These are phyloP conservation scores for Agonum fuliginosum DNA, from an alignment of 2,888 invertebrate genomes.

Conservation along the genomic window DNA sequence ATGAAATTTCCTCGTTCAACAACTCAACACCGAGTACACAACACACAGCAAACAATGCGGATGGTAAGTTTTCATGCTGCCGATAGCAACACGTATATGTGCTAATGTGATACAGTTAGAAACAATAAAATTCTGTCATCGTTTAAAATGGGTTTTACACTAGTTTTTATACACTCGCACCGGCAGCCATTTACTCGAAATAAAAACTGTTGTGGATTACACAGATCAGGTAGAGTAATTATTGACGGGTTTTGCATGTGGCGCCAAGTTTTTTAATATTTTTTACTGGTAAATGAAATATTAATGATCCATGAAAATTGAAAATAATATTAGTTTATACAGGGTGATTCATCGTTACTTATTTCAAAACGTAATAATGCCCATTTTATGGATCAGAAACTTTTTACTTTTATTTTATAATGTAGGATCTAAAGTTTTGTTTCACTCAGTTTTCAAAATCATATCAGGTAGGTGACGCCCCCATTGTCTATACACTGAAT, in stretches of 20 bases:
- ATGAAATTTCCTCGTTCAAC: slow-evolving; percentile 14
- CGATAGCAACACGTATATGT: slow-evolving; percentile 19
- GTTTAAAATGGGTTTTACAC: neutral
- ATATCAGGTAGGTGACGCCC: no score
- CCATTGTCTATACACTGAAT: no score
- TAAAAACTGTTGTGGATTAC: slow-evolving; percentile 1
- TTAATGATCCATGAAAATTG: neutral
- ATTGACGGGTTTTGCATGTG: slow-evolving; percentile 8
- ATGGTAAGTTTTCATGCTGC: neutral
- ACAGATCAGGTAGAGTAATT: neutral
- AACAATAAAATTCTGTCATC: neutral
- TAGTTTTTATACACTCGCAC: neutral
- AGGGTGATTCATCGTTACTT: no score
- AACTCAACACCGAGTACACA: slow-evolving; percentile 4
- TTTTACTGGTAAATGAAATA: neutral
- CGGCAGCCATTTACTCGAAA: neutral
- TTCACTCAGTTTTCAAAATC: no score
- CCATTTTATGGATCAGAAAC: no score
- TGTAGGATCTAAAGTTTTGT: no score
- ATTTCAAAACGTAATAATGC: no score
- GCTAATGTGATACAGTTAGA: neutral
- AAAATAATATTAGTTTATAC: no score
- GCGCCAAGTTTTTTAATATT: slow-evolving; percentile 7
- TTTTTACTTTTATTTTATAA: no score
- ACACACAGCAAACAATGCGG: neutral